Evolutionary conservation across 1,140 invertebrate genomes (phyloP), one percentile per base, ranked within the genome.

Genomic region (Trachymyrmex septentrionalis): DNA sequence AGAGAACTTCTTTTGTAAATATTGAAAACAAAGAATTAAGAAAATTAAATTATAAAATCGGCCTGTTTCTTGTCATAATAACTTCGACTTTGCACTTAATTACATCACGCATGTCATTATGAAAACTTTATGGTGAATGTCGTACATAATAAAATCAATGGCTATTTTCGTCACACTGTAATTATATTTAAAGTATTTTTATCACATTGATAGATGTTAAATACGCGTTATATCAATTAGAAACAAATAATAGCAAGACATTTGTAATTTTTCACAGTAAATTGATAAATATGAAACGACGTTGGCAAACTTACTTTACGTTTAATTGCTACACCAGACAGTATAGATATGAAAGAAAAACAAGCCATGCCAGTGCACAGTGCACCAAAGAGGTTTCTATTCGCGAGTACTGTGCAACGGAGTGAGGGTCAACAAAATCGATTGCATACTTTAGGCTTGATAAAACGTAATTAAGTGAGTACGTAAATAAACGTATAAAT

Each of bases 261-360:
- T 59, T 12, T 59, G 21, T 59, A 59, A 59, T 59, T 59, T 59
- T n/a, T 59, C 57, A 59, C 10, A 59, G 10, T 59, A 59, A 59
- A 59, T 59, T 59, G 10, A n/a, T 19, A 6, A 55, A 55, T 7
- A 55, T 55, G 6, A 24, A 24, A 21, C 53, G 19, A 57, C 21
- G 21, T 24, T 59, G 3, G 10, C 10, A 59, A 59, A 59, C 21
- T 24, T 24, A 59, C 12, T 59, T 59, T 21, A 10, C 21, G 57
- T 19, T 59, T 24, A 59, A 59, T 24, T 24, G 24, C n/a, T 1
- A 10, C 0, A 55, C 16, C 16, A 55, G 5, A n/a, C 34, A 9
- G 53, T n/a, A 55, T 6, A n/a, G 53, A n/a, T 19, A 55, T 55
- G 16, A 55, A 55, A 55, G 53, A n/a, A 19, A 9, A 7, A 55